Conservation (phyloP, 2,888 invertebrate species). For the Pharmacophagus antenor region DNA sequence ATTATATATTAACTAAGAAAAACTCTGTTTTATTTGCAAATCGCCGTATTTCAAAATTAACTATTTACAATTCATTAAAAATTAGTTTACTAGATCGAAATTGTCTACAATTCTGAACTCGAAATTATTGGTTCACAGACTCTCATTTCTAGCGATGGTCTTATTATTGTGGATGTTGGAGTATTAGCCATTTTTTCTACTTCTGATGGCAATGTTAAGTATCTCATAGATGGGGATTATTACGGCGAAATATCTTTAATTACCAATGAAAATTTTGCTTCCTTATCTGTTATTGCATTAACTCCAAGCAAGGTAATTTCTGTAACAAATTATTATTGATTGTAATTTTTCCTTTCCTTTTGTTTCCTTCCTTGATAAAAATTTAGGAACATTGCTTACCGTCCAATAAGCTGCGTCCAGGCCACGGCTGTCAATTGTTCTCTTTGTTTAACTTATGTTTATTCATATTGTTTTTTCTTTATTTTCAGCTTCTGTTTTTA, state of each 20-base stretch:
- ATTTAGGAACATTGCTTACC: too few species aligned
- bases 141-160: constrained; percentile 10
- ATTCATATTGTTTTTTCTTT: not conserved
- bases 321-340: not conserved
- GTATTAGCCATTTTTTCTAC: constrained; percentile 14
- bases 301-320: constrained; percentile 22
- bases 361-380: too few species aligned
- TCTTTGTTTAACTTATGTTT: not conserved
- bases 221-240: constrained; percentile 26
- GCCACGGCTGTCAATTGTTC: too few species aligned
- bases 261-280: constrained; percentile 3
- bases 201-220: constrained; percentile 1
- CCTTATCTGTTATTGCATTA: constrained; percentile 7
- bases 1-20: too few species aligned
- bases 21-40: too few species aligned
- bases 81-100: too few species aligned
- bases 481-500: constrained; percentile 21
- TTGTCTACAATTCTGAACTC: not conserved
- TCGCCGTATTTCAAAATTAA: too few species aligned
- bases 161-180: constrained; percentile 26
- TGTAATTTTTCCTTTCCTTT: too few species aligned
- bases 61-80: too few species aligned
- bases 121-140: constrained; percentile 3
- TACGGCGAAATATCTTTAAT: constrained; percentile 23
- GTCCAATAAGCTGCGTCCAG: too few species aligned